Conservation (phyloP, 2,888 invertebrate species). For the Leucophenga maculata region DNA sequence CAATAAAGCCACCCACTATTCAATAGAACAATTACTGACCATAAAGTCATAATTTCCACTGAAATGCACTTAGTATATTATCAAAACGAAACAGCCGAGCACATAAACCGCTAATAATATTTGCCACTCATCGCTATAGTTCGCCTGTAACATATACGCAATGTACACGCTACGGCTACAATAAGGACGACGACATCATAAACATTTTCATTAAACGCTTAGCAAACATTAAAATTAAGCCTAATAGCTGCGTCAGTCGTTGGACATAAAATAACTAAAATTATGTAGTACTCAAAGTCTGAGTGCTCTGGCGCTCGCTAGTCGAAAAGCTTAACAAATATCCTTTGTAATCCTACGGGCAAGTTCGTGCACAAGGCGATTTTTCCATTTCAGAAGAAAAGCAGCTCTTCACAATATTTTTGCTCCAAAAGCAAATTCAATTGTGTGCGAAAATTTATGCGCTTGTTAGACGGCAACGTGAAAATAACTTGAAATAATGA, state of each 20-base stretch:
- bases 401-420: too few species aligned
- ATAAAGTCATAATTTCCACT: too few species aligned
- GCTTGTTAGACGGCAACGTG: conserved; percentile 26
- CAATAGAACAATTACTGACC: too few species aligned
- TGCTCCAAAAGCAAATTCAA: conserved; percentile 12
- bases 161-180: background rate
- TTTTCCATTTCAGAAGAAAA: too few species aligned
- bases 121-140: background rate
- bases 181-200: background rate
- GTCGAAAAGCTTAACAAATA: background rate
- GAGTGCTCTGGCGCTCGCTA: too few species aligned
- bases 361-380: background rate
- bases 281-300: conserved; percentile 8
- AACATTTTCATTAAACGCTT: conserved; percentile 24
- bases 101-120: background rate
- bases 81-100: background rate
- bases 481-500: conserved; percentile 14
- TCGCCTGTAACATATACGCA: conserved; percentile 5
- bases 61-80: background rate
- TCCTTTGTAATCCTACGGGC: conserved; percentile 5
- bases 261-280: conserved; percentile 3
- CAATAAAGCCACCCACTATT: too few species aligned
- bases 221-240: conserved; percentile 12
- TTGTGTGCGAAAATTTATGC: conserved; percentile 35
- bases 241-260: background rate